Base-by-base conservation (phyloP, 1,140 invertebrate species). In the Caenorhabditis latens region DNA sequence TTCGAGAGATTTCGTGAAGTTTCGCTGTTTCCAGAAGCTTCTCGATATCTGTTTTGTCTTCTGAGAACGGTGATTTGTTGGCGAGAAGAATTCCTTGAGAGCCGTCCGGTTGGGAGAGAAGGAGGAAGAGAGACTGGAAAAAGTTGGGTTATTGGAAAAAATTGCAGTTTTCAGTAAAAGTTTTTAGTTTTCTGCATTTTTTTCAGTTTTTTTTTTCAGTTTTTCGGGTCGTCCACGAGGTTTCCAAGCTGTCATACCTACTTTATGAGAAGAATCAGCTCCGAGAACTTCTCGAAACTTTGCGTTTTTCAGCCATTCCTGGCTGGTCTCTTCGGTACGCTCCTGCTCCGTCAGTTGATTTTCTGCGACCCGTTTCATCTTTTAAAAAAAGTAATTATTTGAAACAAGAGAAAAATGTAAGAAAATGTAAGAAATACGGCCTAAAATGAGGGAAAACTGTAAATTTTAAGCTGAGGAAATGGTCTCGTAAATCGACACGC, bases 1-100 rank as follows among this genome's bases (percentile, higher is more conserved):
- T 90, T 43, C 88, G 40, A 2, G 88, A 86, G 42, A 91, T 75
- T n/a, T 88, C 82, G 9, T 87, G 84, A 53, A 89, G 53, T 16
- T 86, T 50, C 0, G 75, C 86, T 9, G 53, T 46, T 16, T 53
- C 43, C 16, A 85, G 79, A 75, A 85, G 61, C 65, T 84, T 63
- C 9, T 63, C 67, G 4, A 84, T 65, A 19, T 75, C 79, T 14
- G 53, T 9, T 21, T 58, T 48, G 40, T 89, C 75, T 42, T 89
- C 88, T 1, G 89, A 83, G 42, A 89, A 89, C 9, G 88, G 85
- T 2, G 86, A 71, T 53, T 89, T 89, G 63, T 84, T 85, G 58
- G 75, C 67, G 19, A 89, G 57, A n/a, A 89, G 61, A 43, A 89
- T 86, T 3, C 86, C 89, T 48, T 84, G 55, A 24, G 85, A 57